Base-by-base conservation (phyloP, 2,888 invertebrate genomes). In the Tetragnatha montana region DNA sequence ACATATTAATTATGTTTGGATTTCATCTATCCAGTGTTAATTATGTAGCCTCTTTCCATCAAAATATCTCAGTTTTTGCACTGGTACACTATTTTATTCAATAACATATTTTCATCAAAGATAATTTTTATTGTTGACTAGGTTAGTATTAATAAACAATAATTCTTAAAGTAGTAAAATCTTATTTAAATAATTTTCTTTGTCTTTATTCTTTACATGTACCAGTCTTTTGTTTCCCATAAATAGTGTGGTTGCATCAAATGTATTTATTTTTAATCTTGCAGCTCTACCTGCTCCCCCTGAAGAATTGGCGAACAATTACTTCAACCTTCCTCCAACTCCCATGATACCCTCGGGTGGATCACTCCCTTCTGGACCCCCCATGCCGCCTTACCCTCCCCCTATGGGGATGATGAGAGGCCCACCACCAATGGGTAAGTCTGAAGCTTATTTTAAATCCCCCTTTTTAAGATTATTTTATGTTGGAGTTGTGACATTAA, bases 271-370 rank as follows among this genome's bases (percentile, higher is more conserved):
- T n/a, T 51, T 87, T 14, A 74, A 71, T 74, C 47, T 92, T 92
- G 19, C 92, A 91, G 95, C 96, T 17, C 93, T 96, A 51, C 96
- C 96, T 1, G 94, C 95, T 2, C 95, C 95, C 0, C 95, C 95
- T 3, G 94, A 95, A 89, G 95, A 95, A 92, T 92, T 94, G 74
- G 92, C 93, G 51, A 96, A 95, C 92, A 94, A 94, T 91, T 96
- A 95, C 94, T 96, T 96, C 93, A 96, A 96, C 92, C 93, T 96
- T 76, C 95, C 93, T 60, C 92, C 92, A 7, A 93, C 93, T 73
- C 92, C 93, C 8, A 89, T 92, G 74, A 86, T 92, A 76, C 92
- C 92, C 14, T 85, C 91, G 76, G 92, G 90, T 10, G 92, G 92
- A 17, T 89, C 90, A 12, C 75, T 85, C 17, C 90, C 81, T 73